Conservation (phyloP, 2,113 vertebrate species). For the Apeltes quadracus region DNA sequence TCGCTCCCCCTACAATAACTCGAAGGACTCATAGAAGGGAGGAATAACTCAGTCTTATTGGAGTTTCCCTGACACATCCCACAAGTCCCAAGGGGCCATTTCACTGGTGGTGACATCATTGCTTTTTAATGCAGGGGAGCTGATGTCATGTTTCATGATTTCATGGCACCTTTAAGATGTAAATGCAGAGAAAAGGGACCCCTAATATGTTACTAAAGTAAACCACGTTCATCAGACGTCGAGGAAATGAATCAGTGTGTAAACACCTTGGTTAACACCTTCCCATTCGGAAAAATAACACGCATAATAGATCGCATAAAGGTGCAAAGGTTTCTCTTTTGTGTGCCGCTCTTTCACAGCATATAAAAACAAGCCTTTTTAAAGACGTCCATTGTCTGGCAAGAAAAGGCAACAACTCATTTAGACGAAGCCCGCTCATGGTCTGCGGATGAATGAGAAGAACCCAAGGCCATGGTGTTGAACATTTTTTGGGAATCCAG, state of each 20-base stretch:
- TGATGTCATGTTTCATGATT: conserved; percentile 64
- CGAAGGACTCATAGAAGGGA: conserved; percentile 24
- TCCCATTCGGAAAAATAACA: not conserved
- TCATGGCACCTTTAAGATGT: conserved; percentile 51
- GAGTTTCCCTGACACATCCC: conserved; percentile 60
- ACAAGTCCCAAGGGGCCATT: conserved; percentile 57
- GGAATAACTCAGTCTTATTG: conserved; percentile 69
- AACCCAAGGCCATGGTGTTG: conserved; percentile 19
- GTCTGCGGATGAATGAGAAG: conserved; percentile 28
- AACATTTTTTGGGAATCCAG: conserved; percentile 31
- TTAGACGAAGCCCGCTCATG: not conserved
- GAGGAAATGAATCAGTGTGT: conserved; percentile 10
- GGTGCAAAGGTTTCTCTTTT: not conserved
- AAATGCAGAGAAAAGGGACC: conserved; percentile 24
- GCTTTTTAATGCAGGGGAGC: conserved; percentile 49
- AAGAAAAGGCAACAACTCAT: conserved; percentile 18
- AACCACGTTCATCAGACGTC: conserved; percentile 27
- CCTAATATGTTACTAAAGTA: conserved; percentile 10
- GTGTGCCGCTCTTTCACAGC: rapidly evolving
- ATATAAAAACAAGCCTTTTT: not conserved
- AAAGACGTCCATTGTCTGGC: not conserved
- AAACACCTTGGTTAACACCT: not conserved
- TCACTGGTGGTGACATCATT: conserved; percentile 70
- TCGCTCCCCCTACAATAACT: conserved; percentile 31
- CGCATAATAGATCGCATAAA: not conserved